These are phyloP conservation scores for Drosophila malerkotliana DNA, from an alignment of 1,140 invertebrate species.

Conservation along the genomic window DNA sequence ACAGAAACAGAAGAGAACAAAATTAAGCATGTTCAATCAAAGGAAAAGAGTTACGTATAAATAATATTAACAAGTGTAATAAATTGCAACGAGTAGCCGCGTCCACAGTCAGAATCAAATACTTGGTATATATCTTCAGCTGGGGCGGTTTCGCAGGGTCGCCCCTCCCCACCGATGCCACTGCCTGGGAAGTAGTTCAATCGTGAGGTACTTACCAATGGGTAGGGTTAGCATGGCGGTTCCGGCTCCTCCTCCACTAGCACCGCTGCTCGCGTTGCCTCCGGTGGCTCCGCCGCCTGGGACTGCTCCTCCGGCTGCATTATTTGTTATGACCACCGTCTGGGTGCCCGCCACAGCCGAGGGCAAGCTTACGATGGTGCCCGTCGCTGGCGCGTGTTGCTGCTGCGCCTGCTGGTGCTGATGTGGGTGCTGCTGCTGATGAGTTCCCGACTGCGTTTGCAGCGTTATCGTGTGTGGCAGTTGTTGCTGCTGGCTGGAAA, in stretches of 20 bases:
- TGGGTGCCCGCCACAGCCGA: slow-evolving; percentile 84
- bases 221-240: slow-evolving; percentile 86
- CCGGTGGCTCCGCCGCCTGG: slow-evolving; percentile 16
- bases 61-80: slow-evolving; percentile 39
- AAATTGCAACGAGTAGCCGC: slow-evolving; percentile 24
- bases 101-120: slow-evolving; percentile 22
- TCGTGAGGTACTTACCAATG: slow-evolving; percentile 85
- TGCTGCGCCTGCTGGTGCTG: slow-evolving; percentile 57
- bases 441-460: slow-evolving; percentile 54
- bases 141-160: neutral
- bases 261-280: slow-evolving; percentile 29
- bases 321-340: slow-evolving; percentile 86
- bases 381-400: slow-evolving; percentile 63
- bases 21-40: slow-evolving; percentile 78
- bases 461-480: slow-evolving; percentile 67
- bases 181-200: neutral
- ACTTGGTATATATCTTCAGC: slow-evolving; percentile 9
- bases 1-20: slow-evolving; percentile 76
- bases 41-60: slow-evolving; percentile 44
- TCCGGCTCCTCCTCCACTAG: slow-evolving; percentile 48
- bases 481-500: slow-evolving; percentile 75
- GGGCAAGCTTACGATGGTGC: slow-evolving; percentile 75
- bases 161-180: neutral
- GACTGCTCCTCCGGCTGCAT: slow-evolving; percentile 46
- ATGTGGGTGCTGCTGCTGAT: slow-evolving; percentile 60